phyloP scores from a whole-genome alignment of 1,140 invertebrate species.

The Pollicipes pollicipes region DNA sequence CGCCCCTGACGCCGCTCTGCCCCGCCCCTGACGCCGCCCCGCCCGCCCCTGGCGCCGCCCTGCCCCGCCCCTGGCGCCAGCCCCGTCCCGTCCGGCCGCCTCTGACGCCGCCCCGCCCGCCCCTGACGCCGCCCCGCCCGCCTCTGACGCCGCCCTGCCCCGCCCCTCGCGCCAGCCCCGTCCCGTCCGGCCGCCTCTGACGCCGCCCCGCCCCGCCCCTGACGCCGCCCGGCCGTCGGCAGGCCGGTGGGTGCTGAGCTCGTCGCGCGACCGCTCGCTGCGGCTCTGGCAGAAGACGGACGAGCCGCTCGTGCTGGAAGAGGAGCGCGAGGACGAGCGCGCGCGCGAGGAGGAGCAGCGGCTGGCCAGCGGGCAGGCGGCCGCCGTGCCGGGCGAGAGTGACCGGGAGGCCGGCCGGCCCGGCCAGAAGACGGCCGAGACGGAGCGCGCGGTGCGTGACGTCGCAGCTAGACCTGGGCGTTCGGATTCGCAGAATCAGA shows the following conservation, averaged over 20 bases:
- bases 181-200: too few relatives aligned
- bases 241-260: slow-evolving; percentile 46
- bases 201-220: too few relatives aligned
- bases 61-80: too few relatives aligned
- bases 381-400: slow-evolving; percentile 28
- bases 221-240: not conserved
- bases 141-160: too few relatives aligned
- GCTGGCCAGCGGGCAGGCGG: slow-evolving; percentile 46
- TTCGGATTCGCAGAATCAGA: too few relatives aligned
- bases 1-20: too few relatives aligned
- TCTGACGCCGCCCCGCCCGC: too few relatives aligned
- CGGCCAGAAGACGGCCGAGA: slow-evolving; percentile 73
- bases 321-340: slow-evolving; percentile 69
- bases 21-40: too few relatives aligned
- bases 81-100: too few relatives aligned
- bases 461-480: not conserved
- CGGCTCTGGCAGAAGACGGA: slow-evolving; percentile 70
- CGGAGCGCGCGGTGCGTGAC: slow-evolving; percentile 56
- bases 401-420: slow-evolving; percentile 55
- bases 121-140: too few relatives aligned
- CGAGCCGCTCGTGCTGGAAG: slow-evolving; percentile 78
- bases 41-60: too few relatives aligned
- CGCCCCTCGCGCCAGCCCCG: too few relatives aligned
- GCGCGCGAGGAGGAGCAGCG: slow-evolving; percentile 48
- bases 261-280: slow-evolving; percentile 74